These are phyloP conservation scores for Drosophila guanche DNA, from an alignment of 1,140 invertebrate genomes.

Conservation along the genomic window DNA sequence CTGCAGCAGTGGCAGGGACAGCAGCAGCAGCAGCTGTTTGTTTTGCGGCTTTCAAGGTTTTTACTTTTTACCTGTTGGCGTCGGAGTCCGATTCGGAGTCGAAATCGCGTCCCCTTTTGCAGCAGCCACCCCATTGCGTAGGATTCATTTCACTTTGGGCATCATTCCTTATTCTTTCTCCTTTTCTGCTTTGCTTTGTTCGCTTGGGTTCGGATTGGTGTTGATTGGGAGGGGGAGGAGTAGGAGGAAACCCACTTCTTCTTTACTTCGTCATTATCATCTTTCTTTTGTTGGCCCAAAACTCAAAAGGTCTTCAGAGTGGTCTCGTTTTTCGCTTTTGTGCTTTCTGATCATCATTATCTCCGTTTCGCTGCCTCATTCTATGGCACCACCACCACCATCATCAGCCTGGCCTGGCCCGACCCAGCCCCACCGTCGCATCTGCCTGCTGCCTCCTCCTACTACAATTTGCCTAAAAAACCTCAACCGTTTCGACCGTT, in stretches of 20 bases:
- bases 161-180: constrained; percentile 38
- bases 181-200: constrained; percentile 33
- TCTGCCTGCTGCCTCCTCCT: constrained; percentile 59
- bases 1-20: constrained; percentile 11
- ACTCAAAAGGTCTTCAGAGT: constrained; percentile 58
- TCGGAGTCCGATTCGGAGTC: constrained; percentile 35
- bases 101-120: constrained; percentile 59
- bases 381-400: constrained; percentile 58
- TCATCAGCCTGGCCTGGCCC: background rate
- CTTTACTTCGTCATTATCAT: constrained; percentile 48
- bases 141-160: constrained; percentile 62
- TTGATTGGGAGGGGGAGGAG: constrained; percentile 4
- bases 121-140: constrained; percentile 77
- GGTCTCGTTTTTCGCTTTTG: constrained; percentile 55
- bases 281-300: constrained; percentile 60
- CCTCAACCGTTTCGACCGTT: constrained; percentile 78
- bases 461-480: constrained; percentile 81
- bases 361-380: constrained; percentile 79
- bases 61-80: constrained; percentile 74
- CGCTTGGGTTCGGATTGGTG: constrained; percentile 39
- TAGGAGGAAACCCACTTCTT: constrained; percentile 19
- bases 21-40: constrained; percentile 68
- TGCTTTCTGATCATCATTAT: constrained; percentile 77
- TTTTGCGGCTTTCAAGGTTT: constrained; percentile 81
- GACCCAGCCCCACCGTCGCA: constrained; percentile 21